A percentile compares a stretch with the other conserved stretches of the same genome.
Evolutionary conservation across 1,140 invertebrate species (phyloP).

Genomic region (Venturia canescens): DNA sequence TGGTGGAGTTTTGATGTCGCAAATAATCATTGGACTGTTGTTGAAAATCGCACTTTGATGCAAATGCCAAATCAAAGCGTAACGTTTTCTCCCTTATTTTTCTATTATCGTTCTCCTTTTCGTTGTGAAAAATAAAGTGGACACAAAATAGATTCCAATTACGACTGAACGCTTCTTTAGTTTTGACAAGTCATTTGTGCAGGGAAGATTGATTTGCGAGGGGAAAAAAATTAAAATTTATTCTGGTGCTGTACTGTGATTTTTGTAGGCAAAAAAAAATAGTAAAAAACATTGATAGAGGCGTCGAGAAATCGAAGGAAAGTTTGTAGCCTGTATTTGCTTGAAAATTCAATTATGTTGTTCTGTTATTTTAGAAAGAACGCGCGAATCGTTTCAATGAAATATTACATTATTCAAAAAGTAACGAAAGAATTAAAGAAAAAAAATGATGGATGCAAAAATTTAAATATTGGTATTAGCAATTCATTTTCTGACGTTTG

Average conservation of each 20-base stretch:
- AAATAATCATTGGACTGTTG: conserved; percentile 17
- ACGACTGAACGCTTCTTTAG: conserved; percentile 59
- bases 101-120: neutral
- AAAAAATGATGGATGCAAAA: conserved; percentile 56
- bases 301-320: conserved; percentile 46
- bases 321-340: conserved; percentile 58
- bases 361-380: too few species aligned
- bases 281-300: conserved; percentile 59
- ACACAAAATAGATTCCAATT: conserved; percentile 45
- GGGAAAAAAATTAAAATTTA: conserved; percentile 61
- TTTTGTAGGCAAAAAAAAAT: conserved; percentile 67
- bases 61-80: conserved; percentile 69
- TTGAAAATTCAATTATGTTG: conserved; percentile 74
- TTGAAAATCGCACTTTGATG: conserved; percentile 63
- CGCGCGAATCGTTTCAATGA: too few species aligned
- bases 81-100: conserved; percentile 44
- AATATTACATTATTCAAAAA: too few species aligned
- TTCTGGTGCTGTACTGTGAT: conserved; percentile 75
- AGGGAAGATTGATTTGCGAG: conserved; percentile 65
- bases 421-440: too few species aligned
- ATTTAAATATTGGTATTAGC: conserved; percentile 58
- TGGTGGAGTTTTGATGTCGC: conserved; percentile 42
- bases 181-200: conserved; percentile 69
- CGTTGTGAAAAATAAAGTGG: conserved; percentile 48
- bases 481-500: conserved; percentile 25